Conservation (phyloP, 2,113 vertebrate genomes). For the Abramis brama region DNA sequence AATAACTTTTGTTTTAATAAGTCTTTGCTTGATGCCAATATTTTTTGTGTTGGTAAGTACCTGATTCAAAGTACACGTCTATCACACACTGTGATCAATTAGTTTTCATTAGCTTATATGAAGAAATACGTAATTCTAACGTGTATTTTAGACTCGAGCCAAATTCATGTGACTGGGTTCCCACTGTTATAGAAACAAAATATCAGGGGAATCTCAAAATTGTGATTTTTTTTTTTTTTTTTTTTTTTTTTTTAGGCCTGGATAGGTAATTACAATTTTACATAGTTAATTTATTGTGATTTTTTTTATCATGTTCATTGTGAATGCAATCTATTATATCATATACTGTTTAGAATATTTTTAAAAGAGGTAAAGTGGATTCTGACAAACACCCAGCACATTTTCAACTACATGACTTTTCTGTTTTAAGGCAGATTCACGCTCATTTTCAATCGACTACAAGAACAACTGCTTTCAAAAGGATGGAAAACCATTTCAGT, state of each 20-base stretch:
- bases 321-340: background rate
- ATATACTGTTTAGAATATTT: background rate
- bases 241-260: background rate
- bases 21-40: background rate
- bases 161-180: background rate
- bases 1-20: constrained; percentile 3
- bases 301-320: background rate
- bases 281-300: background rate
- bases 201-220: background rate
- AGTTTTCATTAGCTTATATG: background rate
- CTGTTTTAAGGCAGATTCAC: constrained; percentile 65
- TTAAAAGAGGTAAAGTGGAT: background rate
- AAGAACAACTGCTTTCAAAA: constrained; percentile 82
- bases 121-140: background rate
- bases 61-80: background rate
- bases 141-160: background rate
- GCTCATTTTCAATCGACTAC: constrained; percentile 86
- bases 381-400: background rate
- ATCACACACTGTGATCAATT: background rate
- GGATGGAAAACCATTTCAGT: constrained; percentile 87
- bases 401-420: background rate
- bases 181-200: background rate
- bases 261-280: background rate
- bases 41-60: background rate
- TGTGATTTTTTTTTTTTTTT: background rate